Evolutionary conservation across 2,113 vertebrate genomes (phyloP).

Genomic region (Bolborhynchus lineola): DNA sequence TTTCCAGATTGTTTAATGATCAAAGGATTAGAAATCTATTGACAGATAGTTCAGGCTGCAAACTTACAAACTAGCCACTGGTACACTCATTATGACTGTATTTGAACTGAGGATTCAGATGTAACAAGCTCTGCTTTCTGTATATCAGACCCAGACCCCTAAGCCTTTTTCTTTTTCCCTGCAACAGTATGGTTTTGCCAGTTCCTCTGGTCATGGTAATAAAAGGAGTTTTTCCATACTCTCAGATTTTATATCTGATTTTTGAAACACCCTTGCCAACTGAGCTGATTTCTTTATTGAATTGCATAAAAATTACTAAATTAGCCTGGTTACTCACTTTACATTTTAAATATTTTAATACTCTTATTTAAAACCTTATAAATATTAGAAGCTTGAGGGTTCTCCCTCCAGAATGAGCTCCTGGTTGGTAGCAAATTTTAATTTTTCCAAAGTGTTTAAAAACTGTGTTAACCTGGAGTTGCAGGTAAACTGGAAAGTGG

Average conservation of each 20-base stretch:
- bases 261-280: not conserved
- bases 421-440: not conserved
- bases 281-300: not conserved
- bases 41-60: not conserved
- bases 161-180: not conserved
- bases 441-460: not conserved
- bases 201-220: not conserved
- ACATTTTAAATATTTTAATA: not conserved
- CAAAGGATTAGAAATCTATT: not conserved
- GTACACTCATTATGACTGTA: fast-evolving
- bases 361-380: not conserved
- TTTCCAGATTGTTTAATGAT: not conserved
- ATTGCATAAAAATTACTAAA: not conserved
- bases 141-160: not conserved
- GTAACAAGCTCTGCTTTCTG: not conserved
- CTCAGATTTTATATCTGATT: not conserved
- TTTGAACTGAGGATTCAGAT: not conserved
- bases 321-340: not conserved
- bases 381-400: not conserved
- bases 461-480: not conserved
- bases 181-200: not conserved
- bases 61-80: not conserved
- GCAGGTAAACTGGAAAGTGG: not conserved
- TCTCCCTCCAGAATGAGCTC: not conserved
- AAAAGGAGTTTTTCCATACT: not conserved